Evolutionary conservation across 1,140 invertebrate species (phyloP).

Genomic region (Magallana angulata): DNA sequence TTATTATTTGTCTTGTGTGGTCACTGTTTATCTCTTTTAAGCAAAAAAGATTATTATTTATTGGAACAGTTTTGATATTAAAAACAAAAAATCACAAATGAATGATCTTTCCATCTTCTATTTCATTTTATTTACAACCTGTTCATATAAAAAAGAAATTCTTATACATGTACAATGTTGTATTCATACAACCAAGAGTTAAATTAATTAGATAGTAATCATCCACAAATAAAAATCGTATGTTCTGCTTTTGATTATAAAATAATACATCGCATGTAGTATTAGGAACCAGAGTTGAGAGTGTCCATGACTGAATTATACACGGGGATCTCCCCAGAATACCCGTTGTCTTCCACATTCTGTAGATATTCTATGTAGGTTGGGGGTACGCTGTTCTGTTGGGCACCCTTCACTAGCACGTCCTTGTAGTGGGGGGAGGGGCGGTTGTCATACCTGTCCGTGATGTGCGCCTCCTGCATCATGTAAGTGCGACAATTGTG

Average conservation of each 20-base stretch:
- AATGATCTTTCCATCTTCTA: too few relatives aligned
- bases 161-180: too few relatives aligned
- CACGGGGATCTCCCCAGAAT: constrained; percentile 80
- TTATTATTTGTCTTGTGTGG: background rate
- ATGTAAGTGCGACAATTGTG: constrained; percentile 85
- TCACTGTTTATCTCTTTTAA: constrained; percentile 5
- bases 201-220: too few relatives aligned
- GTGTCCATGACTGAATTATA: constrained; percentile 59
- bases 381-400: constrained; percentile 85
- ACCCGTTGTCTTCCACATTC: constrained; percentile 85
- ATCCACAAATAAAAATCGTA: background rate
- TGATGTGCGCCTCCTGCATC: constrained; percentile 77
- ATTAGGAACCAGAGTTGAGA: background rate
- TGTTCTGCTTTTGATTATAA: background rate
- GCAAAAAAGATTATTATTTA: constrained; percentile 13
- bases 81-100: background rate
- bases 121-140: too few relatives aligned
- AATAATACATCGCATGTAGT: background rate
- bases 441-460: constrained; percentile 82
- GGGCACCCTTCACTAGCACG: constrained; percentile 84
- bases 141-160: too few relatives aligned
- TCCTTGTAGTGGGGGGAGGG: constrained; percentile 87
- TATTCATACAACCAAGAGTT: too few relatives aligned
- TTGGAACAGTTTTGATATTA: constrained; percentile 25
- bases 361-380: constrained; percentile 85